Conservation (phyloP, 2,888 invertebrate genomes). For the Stegophylla sp. region DNA sequence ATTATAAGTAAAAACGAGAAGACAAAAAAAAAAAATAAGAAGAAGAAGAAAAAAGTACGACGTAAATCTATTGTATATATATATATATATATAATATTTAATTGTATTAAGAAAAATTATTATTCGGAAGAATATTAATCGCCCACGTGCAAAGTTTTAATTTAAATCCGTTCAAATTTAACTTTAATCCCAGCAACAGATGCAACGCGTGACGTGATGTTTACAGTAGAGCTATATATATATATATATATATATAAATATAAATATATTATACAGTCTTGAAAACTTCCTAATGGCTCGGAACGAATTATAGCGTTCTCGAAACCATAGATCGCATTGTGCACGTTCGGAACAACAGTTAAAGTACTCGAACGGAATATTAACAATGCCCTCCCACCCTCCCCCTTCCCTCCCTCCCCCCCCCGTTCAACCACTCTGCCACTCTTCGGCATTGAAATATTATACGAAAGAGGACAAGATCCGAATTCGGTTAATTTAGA, state of each 20-base stretch:
- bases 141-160: conserved; percentile 22
- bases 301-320: conserved; percentile 13
- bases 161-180: conserved; percentile 38
- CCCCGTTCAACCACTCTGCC: no score
- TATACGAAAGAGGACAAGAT: not conserved
- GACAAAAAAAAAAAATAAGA: no score
- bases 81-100: no score
- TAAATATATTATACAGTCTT: no score
- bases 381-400: not conserved
- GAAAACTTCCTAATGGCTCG: conserved; percentile 43
- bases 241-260: no score
- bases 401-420: no score
- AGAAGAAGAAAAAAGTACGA: no score
- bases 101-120: conserved; percentile 20
- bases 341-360: not conserved
- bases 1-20: no score
- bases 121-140: conserved; percentile 32
- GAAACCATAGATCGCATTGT: conserved; percentile 25
- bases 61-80: not conserved
- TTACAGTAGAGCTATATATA: no score
- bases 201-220: conserved; percentile 43
- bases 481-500: not conserved
- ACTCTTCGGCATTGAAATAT: not conserved
- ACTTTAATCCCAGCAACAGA: conserved; percentile 42
- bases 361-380: conserved; percentile 13